phyloP scores from a whole-genome alignment of 1,140 invertebrate genomes.

The Drosophila auraria region DNA sequence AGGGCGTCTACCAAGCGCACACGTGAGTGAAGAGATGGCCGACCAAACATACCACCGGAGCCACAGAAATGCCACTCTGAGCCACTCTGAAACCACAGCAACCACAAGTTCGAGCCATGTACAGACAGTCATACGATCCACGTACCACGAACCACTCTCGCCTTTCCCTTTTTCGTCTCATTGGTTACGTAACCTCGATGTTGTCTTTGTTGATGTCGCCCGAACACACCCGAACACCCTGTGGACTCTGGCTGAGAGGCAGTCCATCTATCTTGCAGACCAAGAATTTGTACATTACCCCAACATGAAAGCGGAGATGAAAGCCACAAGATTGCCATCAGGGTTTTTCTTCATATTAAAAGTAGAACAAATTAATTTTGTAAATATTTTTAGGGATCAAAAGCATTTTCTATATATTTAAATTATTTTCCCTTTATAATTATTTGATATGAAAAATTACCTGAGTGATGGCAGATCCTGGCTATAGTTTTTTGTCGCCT shows the following conservation, averaged over 20 bases:
- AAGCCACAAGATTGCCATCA: neutral
- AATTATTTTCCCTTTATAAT: neutral
- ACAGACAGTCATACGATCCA: conserved; percentile 73
- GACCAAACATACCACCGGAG: conserved; percentile 29
- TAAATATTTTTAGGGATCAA: neutral
- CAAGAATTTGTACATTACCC: conserved; percentile 73
- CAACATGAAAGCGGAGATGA: conserved; percentile 12
- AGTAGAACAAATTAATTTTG: neutral
- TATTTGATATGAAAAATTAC: neutral
- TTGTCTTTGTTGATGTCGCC: conserved; percentile 64
- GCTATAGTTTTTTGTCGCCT: neutral
- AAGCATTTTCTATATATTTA: neutral
- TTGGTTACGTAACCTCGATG: conserved; percentile 65
- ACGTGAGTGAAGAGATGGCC: conserved; percentile 76
- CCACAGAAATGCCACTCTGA: conserved; percentile 41
- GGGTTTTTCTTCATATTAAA: neutral
- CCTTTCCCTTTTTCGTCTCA: conserved; percentile 40
- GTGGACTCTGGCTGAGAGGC: conserved; percentile 31
- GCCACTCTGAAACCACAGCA: conserved; percentile 39
- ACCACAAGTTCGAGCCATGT: conserved; percentile 62
- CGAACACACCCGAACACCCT: conserved; percentile 25
- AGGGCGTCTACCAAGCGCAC: conserved; percentile 82
- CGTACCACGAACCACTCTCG: conserved; percentile 51
- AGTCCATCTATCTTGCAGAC: conserved; percentile 63
- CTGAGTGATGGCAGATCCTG: neutral